Conservation (phyloP, 2,113 vertebrate species). For the Microtus ochrogaster region DNA sequence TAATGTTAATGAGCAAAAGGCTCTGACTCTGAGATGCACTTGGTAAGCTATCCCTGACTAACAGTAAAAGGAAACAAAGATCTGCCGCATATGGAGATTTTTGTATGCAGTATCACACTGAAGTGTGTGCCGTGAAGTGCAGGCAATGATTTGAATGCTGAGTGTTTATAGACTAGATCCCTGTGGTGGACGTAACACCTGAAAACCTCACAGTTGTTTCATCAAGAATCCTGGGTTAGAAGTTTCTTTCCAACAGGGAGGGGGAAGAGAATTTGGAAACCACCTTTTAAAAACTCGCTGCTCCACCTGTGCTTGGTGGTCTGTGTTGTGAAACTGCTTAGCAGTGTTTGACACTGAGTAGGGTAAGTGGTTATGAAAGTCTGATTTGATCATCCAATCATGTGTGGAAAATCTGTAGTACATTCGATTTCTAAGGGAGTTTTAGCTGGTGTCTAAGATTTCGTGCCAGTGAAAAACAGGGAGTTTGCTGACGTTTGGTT, state of each 20-base stretch:
- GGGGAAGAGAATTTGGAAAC: background rate
- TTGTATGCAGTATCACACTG: background rate
- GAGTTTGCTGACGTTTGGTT: background rate
- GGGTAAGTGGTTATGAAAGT: background rate
- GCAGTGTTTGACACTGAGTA: background rate
- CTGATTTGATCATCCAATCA: background rate
- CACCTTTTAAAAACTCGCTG: too few relatives aligned
- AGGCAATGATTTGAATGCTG: background rate
- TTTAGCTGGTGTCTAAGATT: background rate
- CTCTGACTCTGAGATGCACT: background rate
- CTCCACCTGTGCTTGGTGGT: background rate
- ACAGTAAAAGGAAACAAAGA: background rate
- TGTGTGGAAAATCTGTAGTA: background rate
- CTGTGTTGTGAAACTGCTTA: background rate
- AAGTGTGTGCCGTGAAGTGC: background rate
- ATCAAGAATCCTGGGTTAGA: background rate
- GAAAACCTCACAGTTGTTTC: background rate
- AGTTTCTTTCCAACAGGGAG: background rate
- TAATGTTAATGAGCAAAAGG: background rate
- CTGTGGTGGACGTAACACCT: background rate
- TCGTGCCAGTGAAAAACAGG: background rate
- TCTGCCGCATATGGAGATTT: background rate
- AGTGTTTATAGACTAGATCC: too few relatives aligned
- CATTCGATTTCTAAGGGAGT: background rate
- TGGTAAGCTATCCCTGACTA: background rate